Evolutionary conservation across 2,113 vertebrate genomes (phyloP), one percentile per base, ranked within the genome.

Genomic region (Perognathus longimembris): DNA sequence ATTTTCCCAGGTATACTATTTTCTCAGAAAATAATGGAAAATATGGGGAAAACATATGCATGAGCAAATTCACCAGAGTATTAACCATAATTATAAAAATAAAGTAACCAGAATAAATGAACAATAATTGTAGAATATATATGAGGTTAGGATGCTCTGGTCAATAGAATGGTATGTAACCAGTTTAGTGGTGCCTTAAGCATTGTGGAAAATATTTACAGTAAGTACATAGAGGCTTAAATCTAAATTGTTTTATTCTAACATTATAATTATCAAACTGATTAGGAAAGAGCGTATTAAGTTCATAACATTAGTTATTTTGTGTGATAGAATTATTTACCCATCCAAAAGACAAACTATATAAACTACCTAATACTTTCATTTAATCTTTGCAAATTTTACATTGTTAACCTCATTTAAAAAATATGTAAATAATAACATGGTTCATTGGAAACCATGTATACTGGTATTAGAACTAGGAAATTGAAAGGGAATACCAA

Each of bases 1-100:
- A 0, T 79, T 92, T 90, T 64, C 17, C 17, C 0, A 80, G 54
- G 63, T 86, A 66, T 85, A 79, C 7, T 26, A 66, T 75, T 95
- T 96, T 88, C 57, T 79, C 12, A 83, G 54, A 64, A 88, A 86
- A 83, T 83, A 94, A 64, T 69, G 61, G 3, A 24, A 89, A 87
- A 11, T 71, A 79, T 28, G 6, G 38, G 83, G 14, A 85, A 78
- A 73, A 45, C 61, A 85, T 77, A 79, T 71, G n/a, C 2, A 71
- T 4, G 9, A 77, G 69, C 3, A 70, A 82, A 80, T 26, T 95
- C 36, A 81, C 12, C 82, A 69, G n/a, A n/a, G n/a, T n/a, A 70
- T 28, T 22, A 70, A 7, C 9, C 10, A 54, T 42, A 63, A 88
- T 75, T 75, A 76, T 45, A 63, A 74, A 94, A 94, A 64, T 76